Evolutionary conservation across 2,888 invertebrate genomes (phyloP).

Genomic region (Parthenolecanium corni): DNA sequence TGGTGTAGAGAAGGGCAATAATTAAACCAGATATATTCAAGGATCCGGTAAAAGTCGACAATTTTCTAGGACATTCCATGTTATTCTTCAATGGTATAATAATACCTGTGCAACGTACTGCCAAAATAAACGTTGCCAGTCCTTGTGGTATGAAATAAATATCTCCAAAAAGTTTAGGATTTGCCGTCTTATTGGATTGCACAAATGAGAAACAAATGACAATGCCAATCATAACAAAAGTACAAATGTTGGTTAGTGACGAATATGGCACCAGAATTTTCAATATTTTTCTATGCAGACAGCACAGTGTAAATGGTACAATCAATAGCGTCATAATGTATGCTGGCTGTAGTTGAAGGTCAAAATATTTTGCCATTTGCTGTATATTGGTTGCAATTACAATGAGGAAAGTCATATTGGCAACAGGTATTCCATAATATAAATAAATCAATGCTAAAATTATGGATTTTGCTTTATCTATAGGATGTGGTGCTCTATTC

Average conservation of each 20-base stretch:
- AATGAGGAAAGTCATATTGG: not conserved
- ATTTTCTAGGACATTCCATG: slow-evolving; percentile 75
- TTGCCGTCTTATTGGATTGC: not conserved
- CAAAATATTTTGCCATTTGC: not conserved
- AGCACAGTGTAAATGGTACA: not conserved
- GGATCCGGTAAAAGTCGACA: slow-evolving; percentile 69
- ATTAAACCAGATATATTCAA: slow-evolving; percentile 70
- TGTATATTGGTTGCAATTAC: slow-evolving; percentile 7
- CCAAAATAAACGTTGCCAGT: slow-evolving; percentile 90
- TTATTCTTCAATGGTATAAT: slow-evolving; percentile 86
- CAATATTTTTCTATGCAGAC: not conserved
- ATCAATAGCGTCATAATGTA: not conserved
- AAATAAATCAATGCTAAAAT: not conserved
- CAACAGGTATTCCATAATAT: not conserved
- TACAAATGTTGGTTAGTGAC: not conserved
- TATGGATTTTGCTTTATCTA: not conserved
- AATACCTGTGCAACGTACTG: slow-evolving; percentile 85
- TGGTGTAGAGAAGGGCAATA: slow-evolving; percentile 71
- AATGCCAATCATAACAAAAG: not conserved
- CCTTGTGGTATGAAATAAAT: slow-evolving; percentile 64
- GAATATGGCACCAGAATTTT: slow-evolving; percentile 7
- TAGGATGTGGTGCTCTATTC: not conserved
- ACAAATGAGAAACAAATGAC: not conserved
- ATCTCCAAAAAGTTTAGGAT: not conserved
- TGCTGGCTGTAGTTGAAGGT: not conserved